phyloP scores from a whole-genome alignment of 2,888 invertebrate species.

The Aelia acuminata region DNA sequence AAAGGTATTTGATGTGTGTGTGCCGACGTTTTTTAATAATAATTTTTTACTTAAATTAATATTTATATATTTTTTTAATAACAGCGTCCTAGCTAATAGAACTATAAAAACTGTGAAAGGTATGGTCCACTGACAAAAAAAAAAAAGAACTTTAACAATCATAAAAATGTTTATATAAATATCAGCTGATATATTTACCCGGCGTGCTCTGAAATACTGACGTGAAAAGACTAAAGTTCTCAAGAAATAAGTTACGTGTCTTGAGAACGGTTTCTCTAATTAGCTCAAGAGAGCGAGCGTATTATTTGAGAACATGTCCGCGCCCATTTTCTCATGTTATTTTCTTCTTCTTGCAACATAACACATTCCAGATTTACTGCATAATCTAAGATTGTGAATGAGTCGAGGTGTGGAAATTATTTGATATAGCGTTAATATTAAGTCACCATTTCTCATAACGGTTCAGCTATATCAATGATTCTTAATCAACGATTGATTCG shows the following conservation, averaged over 20 bases:
- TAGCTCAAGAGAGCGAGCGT: neutral
- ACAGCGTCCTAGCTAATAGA: too few species aligned
- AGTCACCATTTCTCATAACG: neutral
- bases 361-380: neutral
- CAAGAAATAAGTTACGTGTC: neutral
- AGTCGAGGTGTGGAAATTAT: neutral
- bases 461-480: too few species aligned
- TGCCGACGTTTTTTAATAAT: too few species aligned
- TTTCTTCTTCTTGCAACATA: neutral
- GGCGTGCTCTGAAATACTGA: neutral
- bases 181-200: neutral
- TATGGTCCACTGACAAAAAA: too few species aligned
- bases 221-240: neutral
- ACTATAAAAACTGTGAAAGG: too few species aligned
- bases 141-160: too few species aligned
- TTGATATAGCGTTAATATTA: neutral
- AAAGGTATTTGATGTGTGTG: too few species aligned
- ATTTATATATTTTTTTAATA: too few species aligned
- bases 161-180: too few species aligned
- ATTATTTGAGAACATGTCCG: neutral
- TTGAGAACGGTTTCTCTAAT: slow-evolving; percentile 6
- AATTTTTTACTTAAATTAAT: too few species aligned
- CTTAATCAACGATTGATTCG: too few species aligned
- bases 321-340: neutral
- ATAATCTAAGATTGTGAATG: neutral